These are phyloP conservation scores for Dasyurus viverrinus DNA, from an alignment of 2,113 vertebrate genomes.

Conservation along the genomic window DNA sequence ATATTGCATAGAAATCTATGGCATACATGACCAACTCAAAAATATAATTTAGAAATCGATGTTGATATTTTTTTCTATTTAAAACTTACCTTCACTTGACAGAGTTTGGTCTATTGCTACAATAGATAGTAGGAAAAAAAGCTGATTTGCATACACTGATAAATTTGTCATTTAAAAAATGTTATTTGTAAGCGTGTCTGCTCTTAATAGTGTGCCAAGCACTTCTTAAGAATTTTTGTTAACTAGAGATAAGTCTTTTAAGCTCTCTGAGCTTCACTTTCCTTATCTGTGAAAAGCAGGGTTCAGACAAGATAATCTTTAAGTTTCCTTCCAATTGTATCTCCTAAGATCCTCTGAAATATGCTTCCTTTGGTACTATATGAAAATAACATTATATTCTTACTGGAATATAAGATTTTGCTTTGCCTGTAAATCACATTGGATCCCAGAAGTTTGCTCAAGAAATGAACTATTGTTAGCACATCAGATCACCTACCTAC, in stretches of 20 bases:
- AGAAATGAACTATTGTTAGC: neutral
- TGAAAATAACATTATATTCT: slow-evolving; percentile 22
- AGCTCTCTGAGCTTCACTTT: neutral
- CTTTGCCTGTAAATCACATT: neutral
- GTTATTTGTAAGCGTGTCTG: neutral
- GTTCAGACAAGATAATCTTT: neutral
- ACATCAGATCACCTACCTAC: neutral
- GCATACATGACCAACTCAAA: neutral
- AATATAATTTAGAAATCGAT: neutral
- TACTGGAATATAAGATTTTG: neutral
- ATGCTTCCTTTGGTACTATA: neutral
- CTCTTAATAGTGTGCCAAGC: neutral
- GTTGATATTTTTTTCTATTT: slow-evolving; percentile 4
- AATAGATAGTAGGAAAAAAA: neutral
- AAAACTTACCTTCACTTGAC: slow-evolving; percentile 31
- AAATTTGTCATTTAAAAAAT: neutral
- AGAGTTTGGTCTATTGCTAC: neutral
- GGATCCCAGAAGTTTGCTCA: neutral
- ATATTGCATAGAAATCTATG: neutral
- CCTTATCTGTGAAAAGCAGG: neutral
- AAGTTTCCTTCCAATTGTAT: neutral
- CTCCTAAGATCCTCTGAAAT: neutral
- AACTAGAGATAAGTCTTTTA: neutral
- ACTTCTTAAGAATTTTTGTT: slow-evolving; percentile 21
- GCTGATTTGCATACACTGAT: neutral